phyloP scores from a whole-genome alignment of 2,888 invertebrate species.

The Rhingia rostrata region DNA sequence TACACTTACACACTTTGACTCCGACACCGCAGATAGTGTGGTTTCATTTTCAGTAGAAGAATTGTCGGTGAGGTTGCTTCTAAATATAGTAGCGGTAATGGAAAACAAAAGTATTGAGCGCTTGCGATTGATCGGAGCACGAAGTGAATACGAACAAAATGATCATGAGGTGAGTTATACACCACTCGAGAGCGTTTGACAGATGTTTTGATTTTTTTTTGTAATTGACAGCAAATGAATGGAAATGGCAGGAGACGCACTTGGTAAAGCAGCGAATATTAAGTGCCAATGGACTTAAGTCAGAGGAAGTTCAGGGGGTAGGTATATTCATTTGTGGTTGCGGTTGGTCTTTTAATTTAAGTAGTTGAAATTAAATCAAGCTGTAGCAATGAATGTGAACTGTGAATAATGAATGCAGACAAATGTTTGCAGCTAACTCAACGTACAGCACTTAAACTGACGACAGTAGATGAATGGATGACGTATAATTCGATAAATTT shows the following conservation, averaged over 20 bases:
- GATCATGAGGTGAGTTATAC: constrained; percentile 25
- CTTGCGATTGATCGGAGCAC: constrained; percentile 37
- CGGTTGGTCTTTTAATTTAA: too few species aligned
- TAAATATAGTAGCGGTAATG: constrained; percentile 50
- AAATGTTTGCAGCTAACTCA: too few species aligned
- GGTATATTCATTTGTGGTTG: background rate
- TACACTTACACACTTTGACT: background rate
- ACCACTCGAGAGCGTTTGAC: constrained; percentile 17
- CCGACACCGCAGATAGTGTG: constrained; percentile 41
- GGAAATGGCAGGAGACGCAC: constrained; percentile 8
- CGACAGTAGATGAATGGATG: too few species aligned
- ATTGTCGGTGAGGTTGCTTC: constrained; percentile 38
- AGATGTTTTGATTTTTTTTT: constrained; percentile 39
- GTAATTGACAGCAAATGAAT: constrained; percentile 10
- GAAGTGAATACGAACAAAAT: constrained; percentile 54
- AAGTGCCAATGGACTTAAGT: background rate
- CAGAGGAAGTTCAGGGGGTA: constrained; percentile 8
- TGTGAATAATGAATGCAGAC: too few species aligned
- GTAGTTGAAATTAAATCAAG: too few species aligned
- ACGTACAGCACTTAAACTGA: too few species aligned
- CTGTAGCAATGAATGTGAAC: too few species aligned
- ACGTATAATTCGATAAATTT: too few species aligned
- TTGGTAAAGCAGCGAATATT: constrained; percentile 1
- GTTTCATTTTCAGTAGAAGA: constrained; percentile 62
- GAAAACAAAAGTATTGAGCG: constrained; percentile 61